Evolutionary conservation across 2,888 invertebrate species (phyloP).

Genomic region (Synergus umbraculus): DNA sequence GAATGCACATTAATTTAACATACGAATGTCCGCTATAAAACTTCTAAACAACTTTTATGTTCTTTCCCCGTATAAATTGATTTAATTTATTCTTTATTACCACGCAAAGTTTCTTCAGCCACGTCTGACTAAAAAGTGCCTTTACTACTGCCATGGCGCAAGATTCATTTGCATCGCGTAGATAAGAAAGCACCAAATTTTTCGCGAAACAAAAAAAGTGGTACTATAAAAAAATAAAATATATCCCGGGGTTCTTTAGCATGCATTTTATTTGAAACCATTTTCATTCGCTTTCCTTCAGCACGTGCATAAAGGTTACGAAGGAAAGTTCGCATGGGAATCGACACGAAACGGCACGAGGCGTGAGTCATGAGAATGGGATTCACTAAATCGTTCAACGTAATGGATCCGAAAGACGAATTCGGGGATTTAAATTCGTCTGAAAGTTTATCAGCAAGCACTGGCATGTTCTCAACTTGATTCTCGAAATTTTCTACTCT

Average conservation of each 20-base stretch:
- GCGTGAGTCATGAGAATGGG: constrained; percentile 31
- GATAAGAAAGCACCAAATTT: background rate
- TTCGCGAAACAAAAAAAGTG: background rate
- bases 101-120: background rate
- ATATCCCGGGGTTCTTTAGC: background rate
- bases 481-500: background rate
- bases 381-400: constrained; percentile 31
- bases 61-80: background rate
- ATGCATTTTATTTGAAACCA: background rate
- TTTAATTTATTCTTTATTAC: constrained; percentile 3
- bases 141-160: constrained; percentile 1
- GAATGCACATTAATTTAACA: no score
- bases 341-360: constrained; percentile 28
- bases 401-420: constrained; percentile 35
- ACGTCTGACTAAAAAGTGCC: background rate
- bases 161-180: background rate
- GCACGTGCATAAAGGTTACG: constrained; percentile 17
- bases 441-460: constrained; percentile 65
- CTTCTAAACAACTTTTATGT: no score
- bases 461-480: constrained; percentile 54
- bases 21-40: no score
- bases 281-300: constrained; percentile 8
- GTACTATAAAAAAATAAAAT: background rate
- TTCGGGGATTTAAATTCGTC: constrained; percentile 62
- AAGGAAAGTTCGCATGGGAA: constrained; percentile 33